Base-by-base conservation (phyloP, 2,113 vertebrate genomes). In the Collichthys lucidus region DNA sequence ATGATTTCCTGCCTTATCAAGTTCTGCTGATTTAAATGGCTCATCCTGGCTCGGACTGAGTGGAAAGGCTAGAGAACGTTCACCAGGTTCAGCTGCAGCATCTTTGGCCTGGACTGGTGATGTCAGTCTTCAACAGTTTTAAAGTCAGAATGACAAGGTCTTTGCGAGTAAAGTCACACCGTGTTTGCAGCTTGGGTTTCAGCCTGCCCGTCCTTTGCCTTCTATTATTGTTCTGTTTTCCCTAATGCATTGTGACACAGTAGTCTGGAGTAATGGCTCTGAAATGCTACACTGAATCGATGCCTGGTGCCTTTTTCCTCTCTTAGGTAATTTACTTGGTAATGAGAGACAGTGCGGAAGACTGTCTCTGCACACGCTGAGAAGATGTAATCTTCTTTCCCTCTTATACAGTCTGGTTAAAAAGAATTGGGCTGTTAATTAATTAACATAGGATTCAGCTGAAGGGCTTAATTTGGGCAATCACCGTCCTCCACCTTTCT, bases 261-360 rank as follows among this genome's bases (percentile, higher is more conserved):
- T 68, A 73, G 86, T 91, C 75, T 87, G 87, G 87, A 86, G 84
- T 92, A 91, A 92, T 91, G 91, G 80, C 79, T 90, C 88, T 90
- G 91, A 93, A 92, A 92, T 69, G 75, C 84, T 87, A 91, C 83
- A 85, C 89, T 73, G 79, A 94, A 94, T 94, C 92, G 65, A 94
- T 92, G 92, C 82, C 74, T 84, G 74, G 85, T 92, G 92, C 80
- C 75, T 89, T 91, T 91, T 89, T 83, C 88, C 89, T 91, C 84
- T 92, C 91, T 81, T 76, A 90, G 89, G 92, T 91, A 83, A 94
- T 92, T 94, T 89, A 90, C 86, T 87, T 74, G 80, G 88, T 94
- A 94, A 95, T 94, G 90, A 92, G 92, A 91, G 89, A 88, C 16
- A 77, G 77, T 81, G 80, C 87, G 49, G 82, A 89, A 78, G 85